A percentile compares a stretch with the other conserved stretches of the same genome.
Evolutionary conservation across 1,140 invertebrate genomes (phyloP).

Genomic region (Centruroides vittatus): DNA sequence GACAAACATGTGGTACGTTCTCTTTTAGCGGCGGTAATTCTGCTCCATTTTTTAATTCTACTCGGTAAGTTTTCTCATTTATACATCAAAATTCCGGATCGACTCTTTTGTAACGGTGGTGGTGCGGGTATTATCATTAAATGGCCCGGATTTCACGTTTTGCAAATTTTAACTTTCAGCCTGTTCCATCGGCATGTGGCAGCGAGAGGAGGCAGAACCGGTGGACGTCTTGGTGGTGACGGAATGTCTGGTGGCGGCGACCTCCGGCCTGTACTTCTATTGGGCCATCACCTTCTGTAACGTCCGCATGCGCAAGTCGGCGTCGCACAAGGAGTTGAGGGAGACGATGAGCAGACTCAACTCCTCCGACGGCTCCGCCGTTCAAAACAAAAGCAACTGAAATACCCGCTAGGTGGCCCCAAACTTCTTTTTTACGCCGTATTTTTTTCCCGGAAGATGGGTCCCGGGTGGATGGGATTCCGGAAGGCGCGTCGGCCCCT

Average conservation of each 20-base stretch:
- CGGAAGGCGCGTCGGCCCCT: no score
- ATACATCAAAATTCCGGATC: no score
- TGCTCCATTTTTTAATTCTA: constrained; percentile 24
- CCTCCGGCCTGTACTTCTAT: constrained; percentile 18
- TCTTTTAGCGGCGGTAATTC: constrained; percentile 21
- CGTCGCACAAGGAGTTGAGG: constrained; percentile 18
- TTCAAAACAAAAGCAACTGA: no score
- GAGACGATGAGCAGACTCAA: background rate
- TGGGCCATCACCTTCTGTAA: constrained; percentile 13
- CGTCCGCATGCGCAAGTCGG: constrained; percentile 16
- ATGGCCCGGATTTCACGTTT: no score
- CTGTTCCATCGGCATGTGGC: background rate
- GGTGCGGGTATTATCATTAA: no score
- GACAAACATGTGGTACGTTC: constrained; percentile 26
- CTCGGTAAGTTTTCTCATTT: constrained; percentile 18
- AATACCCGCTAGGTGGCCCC: no score
- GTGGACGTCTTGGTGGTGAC: background rate
- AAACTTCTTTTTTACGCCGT: no score
- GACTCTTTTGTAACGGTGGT: no score
- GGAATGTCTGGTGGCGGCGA: background rate
- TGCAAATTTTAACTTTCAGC: background rate
- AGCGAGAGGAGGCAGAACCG: no score
- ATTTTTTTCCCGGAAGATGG: no score
- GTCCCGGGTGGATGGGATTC: no score
- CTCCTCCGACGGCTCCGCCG: no score